phyloP scores from a whole-genome alignment of 2,113 vertebrate species.

The Oceanodroma tethys region DNA sequence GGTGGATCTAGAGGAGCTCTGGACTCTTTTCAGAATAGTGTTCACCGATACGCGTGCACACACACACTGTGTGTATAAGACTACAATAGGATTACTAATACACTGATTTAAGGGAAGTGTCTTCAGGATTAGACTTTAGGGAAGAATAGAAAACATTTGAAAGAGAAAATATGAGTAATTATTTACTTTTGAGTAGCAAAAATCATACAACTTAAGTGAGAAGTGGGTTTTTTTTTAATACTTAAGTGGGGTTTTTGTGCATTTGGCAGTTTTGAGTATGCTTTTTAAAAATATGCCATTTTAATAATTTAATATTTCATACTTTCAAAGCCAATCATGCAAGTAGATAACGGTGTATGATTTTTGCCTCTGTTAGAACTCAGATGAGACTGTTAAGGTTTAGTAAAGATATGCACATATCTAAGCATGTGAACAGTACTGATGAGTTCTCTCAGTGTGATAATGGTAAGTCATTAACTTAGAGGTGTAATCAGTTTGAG shows the following conservation, averaged over 20 bases:
- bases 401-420: neutral
- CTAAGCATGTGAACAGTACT: neutral
- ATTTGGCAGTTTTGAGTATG: neutral
- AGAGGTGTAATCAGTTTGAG: neutral
- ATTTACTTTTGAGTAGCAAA: neutral
- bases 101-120: neutral
- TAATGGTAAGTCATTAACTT: neutral
- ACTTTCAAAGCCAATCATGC: neutral
- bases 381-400: neutral
- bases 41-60: accelerated
- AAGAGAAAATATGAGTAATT: neutral
- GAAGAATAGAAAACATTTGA: neutral
- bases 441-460: neutral
- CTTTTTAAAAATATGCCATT: neutral
- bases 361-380: neutral
- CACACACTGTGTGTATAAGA: accelerated
- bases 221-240: neutral
- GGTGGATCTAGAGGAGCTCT: neutral
- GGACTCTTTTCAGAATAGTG: neutral
- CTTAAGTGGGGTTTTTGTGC: accelerated
- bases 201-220: neutral
- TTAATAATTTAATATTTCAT: neutral
- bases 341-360: neutral
- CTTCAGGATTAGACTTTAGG: neutral
- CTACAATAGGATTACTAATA: neutral